Conservation (phyloP, 2,113 vertebrate genomes). For the Coptodon bakossiorum region DNA sequence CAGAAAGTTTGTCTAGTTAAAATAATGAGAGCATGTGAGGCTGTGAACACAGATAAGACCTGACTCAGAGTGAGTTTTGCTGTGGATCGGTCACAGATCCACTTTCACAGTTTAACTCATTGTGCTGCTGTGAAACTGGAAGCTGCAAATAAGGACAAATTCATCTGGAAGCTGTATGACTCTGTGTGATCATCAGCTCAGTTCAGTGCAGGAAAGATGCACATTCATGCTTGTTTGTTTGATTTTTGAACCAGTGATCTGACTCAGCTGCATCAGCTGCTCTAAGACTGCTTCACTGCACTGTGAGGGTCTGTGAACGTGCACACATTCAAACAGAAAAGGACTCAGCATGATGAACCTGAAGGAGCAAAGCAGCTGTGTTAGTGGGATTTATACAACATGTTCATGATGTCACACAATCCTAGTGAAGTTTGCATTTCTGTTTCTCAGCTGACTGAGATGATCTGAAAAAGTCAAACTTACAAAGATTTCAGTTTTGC, state of each 20-base stretch:
- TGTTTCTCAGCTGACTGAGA: background rate
- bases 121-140: background rate
- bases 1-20: accelerated
- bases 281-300: accelerated
- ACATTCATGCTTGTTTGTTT: accelerated
- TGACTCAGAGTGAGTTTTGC: background rate
- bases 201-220: accelerated
- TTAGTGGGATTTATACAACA: background rate
- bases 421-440: accelerated
- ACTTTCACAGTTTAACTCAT: background rate
- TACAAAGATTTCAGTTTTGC: accelerated
- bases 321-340: background rate
- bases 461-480: background rate
- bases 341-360: background rate
- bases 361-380: accelerated
- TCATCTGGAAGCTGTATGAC: accelerated
- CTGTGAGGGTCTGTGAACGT: accelerated
- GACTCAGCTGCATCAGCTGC: background rate
- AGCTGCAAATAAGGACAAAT: background rate
- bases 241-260: background rate
- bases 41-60: accelerated
- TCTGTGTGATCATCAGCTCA: accelerated
- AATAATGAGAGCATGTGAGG: accelerated
- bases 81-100: accelerated
- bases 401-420: accelerated